phyloP scores from a whole-genome alignment of 2,113 vertebrate species.

The Chionis minor region DNA sequence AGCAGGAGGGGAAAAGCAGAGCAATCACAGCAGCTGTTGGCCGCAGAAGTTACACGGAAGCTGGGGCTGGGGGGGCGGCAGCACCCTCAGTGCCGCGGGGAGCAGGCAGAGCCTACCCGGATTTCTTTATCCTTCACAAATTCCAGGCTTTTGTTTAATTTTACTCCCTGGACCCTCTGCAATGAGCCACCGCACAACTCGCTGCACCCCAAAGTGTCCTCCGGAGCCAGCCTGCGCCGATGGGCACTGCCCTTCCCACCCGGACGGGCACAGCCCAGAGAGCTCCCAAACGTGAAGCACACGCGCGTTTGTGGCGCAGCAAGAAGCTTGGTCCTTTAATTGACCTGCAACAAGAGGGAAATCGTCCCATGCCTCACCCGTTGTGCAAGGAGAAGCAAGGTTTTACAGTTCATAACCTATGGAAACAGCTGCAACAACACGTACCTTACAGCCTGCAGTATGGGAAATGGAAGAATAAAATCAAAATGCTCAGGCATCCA shows the following conservation, averaged over 20 bases:
- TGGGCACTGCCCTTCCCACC: background rate
- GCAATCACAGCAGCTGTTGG: too few species aligned
- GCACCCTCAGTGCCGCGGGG: fast-evolving
- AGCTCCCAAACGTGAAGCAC: background rate
- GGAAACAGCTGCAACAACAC: background rate
- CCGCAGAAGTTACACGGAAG: too few species aligned
- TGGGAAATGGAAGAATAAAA: background rate
- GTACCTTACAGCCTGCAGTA: background rate
- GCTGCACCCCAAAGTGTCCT: fast-evolving
- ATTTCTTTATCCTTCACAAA: background rate
- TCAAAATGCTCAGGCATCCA: background rate
- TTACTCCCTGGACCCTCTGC: background rate
- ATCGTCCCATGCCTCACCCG: background rate
- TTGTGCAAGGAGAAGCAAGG: background rate
- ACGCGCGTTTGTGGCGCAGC: fast-evolving
- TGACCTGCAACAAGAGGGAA: background rate
- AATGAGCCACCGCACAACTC: background rate
- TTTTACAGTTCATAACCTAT: background rate
- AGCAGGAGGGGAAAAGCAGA: too few species aligned
- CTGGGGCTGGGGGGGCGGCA: background rate
- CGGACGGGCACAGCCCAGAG: fast-evolving
- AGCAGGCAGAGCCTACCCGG: background rate
- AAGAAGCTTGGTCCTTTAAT: background rate
- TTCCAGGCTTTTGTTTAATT: background rate
- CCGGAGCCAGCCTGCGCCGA: fast-evolving